Evolutionary conservation across 1,140 invertebrate genomes (phyloP).

Genomic region (Achatina immaculata): DNA sequence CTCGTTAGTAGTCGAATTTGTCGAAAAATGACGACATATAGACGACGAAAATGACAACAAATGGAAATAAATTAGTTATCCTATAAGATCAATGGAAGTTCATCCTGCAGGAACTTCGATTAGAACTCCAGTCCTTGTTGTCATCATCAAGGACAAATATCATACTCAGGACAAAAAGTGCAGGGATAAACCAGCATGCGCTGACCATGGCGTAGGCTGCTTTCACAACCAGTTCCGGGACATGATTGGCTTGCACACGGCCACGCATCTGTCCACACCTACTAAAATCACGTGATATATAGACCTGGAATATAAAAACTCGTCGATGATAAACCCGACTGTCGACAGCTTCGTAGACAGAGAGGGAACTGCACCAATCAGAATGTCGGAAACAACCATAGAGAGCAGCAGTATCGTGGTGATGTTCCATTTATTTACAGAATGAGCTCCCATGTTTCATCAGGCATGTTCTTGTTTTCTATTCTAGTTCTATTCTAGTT

Average conservation of each 20-base stretch:
- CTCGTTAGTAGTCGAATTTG: no score
- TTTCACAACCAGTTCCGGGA: not conserved
- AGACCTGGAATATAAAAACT: not conserved
- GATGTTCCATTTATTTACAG: not conserved
- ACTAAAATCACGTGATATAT: not conserved
- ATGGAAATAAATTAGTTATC: no score
- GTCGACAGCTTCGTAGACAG: not conserved
- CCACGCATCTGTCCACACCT: conserved; percentile 1
- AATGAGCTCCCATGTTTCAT: not conserved
- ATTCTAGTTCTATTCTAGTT: no score
- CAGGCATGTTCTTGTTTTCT: no score
- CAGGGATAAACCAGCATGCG: not conserved
- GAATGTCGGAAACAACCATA: not conserved
- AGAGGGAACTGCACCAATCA: not conserved
- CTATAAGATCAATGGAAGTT: no score
- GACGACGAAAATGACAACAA: no score
- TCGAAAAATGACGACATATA: no score
- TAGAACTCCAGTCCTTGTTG: no score
- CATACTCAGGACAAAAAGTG: not conserved
- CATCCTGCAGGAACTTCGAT: no score
- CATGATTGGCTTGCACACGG: not conserved
- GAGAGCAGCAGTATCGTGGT: not conserved
- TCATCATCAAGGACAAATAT: no score
- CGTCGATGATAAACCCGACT: not conserved
- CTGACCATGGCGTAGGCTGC: not conserved